Evolutionary conservation across 2,797 vertebrate species (phyloP), one percentile per base, ranked within the genome.

Genomic region (Ceryle rudis): DNA sequence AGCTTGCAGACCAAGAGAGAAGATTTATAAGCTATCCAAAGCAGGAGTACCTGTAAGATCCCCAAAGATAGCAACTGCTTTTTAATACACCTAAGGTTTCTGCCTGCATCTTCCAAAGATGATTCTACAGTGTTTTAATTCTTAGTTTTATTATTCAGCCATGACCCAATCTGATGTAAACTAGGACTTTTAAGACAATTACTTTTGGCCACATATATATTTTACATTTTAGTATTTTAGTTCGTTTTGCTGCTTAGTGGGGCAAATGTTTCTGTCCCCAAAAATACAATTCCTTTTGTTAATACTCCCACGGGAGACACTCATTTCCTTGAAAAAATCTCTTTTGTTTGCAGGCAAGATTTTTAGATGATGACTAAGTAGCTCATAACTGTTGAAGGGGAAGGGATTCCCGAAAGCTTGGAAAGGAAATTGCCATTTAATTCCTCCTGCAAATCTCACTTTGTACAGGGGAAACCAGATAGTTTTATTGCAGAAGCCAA

Each of bases 311-410:
- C 9, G 60, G 71, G 90, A 89, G 74, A 52, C 77, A 81, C 25
- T 79, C 4, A 81, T 79, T 94, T 93, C 73, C 66, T 71, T 95
- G 70, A 90, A 84, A 95, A 93, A 84, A 6, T 61, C 66, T 57
- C 58, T 70, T 81, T 75, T 83, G 42, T 93, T 95, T 51, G 39
- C 72, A 92, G 77, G 66, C 66, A 92, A 86, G 83, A 90, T 62
- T 84, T 84, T 84, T 72, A 70, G 62, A 33, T 84, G 65, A 84
- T 97, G 96, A 95, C 81, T 94, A 92, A 96, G 78, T 83, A 89
- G 78, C 67, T 89, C 39, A 22, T 75, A 58, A 72, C 57, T 78
- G 31, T 51, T 90, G 77, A 62, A 94, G 73, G 57, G 6, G 83
- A 39, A 95, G 42, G 55, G 82, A 93, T 94, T 95, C 73, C 83